Percentiles rank a stretch among this genome's conserved stretches.
These are phyloP conservation scores for Vidua macroura DNA, from an alignment of 2,113 vertebrate genomes.

Conservation along the genomic window DNA sequence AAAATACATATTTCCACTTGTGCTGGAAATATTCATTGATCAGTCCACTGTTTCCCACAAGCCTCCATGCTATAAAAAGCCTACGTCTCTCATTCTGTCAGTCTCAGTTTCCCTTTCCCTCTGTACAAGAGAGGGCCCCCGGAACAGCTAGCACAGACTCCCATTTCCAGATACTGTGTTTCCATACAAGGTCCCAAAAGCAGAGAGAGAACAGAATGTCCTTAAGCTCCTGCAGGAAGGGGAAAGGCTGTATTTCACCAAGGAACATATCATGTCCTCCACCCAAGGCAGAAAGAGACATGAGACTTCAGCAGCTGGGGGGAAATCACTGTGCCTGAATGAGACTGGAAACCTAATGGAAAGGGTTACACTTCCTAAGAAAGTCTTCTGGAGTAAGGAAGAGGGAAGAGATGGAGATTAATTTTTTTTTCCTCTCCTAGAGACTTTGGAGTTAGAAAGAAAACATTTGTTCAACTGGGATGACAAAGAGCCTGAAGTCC, in stretches of 20 bases:
- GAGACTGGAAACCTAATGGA: background rate
- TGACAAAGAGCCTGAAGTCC: background rate
- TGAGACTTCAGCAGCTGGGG: rapidly evolving
- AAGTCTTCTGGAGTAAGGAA: background rate
- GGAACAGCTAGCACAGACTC: background rate
- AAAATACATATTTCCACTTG: background rate
- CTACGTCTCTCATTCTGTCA: background rate
- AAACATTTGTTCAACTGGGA: background rate
- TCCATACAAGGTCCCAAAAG: background rate
- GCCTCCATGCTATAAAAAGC: background rate
- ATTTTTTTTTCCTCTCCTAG: background rate
- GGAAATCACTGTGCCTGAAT: background rate
- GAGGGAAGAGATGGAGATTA: background rate
- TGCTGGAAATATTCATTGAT: background rate
- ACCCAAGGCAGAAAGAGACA: background rate
- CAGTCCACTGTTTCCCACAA: background rate
- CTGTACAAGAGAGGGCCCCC: background rate
- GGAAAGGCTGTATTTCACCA: background rate
- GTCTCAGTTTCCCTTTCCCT: background rate
- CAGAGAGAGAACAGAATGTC: background rate
- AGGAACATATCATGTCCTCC: background rate
- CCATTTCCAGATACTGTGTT: background rate
- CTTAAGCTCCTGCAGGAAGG: background rate
- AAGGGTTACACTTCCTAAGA: background rate
- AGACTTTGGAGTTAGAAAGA: background rate